Percentiles rank a stretch among this genome's conserved stretches.
These are phyloP conservation scores for Gryllus longicercus DNA, from an alignment of 2,888 invertebrate genomes.

Conservation along the genomic window DNA sequence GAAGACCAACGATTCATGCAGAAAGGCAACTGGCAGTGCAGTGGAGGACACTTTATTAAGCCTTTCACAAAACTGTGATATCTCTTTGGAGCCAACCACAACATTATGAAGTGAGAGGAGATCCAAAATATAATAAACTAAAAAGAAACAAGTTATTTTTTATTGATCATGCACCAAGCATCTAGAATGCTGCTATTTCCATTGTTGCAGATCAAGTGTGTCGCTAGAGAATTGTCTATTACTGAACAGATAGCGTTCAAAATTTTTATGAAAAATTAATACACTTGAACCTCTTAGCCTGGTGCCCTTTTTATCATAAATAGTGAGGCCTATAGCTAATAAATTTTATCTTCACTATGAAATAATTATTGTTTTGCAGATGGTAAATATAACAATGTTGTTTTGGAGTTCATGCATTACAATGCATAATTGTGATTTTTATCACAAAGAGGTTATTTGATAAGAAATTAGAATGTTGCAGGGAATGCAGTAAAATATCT, in stretches of 20 bases:
- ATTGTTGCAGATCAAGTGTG: neutral
- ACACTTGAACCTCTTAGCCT: neutral
- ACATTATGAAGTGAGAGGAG: neutral
- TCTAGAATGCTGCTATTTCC: neutral
- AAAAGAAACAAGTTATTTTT: slow-evolving; percentile 9
- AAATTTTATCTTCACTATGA: too few species aligned
- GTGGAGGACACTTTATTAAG: neutral
- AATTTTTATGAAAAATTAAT: neutral
- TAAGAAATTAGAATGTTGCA: too few species aligned
- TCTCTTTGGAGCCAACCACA: slow-evolving; percentile 1
- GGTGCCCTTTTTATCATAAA: too few species aligned
- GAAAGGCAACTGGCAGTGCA: neutral
- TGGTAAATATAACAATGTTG: too few species aligned
- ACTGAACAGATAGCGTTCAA: neutral
- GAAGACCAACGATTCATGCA: neutral
- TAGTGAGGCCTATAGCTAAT: too few species aligned
- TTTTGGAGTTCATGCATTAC: too few species aligned
- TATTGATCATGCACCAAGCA: slow-evolving; percentile 7
- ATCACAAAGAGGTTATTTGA: too few species aligned
- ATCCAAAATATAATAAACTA: neutral
- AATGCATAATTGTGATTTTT: too few species aligned
- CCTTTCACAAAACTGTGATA: neutral
- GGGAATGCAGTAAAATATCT: too few species aligned
- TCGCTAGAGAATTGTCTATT: neutral
- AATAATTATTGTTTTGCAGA: too few species aligned